Evolutionary conservation across 2,888 invertebrate species (phyloP).

Genomic region (Melinaea marsaeus): DNA sequence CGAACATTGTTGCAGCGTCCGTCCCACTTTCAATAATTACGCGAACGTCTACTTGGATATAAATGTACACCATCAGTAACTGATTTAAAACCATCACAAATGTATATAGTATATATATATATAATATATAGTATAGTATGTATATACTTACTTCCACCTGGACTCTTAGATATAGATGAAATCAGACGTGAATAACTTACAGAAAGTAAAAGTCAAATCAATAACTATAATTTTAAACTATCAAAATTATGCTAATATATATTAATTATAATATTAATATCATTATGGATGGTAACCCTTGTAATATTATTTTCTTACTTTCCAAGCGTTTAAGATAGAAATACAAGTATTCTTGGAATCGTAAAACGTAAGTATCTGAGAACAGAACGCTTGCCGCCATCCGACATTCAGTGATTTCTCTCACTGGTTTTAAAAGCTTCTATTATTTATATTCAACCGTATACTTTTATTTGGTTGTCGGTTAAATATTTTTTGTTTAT

Average conservation of each 20-base stretch:
- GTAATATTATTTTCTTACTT: conserved; percentile 16
- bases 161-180: too few relatives aligned
- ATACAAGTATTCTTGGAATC: conserved; percentile 21
- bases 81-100: too few relatives aligned
- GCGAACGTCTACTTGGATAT: too few relatives aligned
- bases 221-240: not conserved
- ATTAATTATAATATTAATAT: conserved; percentile 5
- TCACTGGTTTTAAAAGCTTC: not conserved
- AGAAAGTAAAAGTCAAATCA: not conserved
- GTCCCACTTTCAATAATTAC: too few relatives aligned
- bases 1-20: too few relatives aligned
- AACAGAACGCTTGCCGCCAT: conserved; percentile 22
- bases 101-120: too few relatives aligned
- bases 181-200: too few relatives aligned
- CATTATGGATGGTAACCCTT: not conserved
- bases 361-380: conserved; percentile 19
- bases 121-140: too few relatives aligned
- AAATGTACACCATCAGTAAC: too few relatives aligned
- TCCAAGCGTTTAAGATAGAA: conserved; percentile 17
- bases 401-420: conserved; percentile 22
- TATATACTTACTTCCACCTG: too few relatives aligned
- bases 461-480: conserved; percentile 15
- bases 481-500: conserved; percentile 2
- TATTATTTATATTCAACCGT: not conserved
- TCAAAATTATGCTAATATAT: conserved; percentile 7